Conservation (phyloP, 2,797 vertebrate genomes). For the Clamator glandarius region DNA sequence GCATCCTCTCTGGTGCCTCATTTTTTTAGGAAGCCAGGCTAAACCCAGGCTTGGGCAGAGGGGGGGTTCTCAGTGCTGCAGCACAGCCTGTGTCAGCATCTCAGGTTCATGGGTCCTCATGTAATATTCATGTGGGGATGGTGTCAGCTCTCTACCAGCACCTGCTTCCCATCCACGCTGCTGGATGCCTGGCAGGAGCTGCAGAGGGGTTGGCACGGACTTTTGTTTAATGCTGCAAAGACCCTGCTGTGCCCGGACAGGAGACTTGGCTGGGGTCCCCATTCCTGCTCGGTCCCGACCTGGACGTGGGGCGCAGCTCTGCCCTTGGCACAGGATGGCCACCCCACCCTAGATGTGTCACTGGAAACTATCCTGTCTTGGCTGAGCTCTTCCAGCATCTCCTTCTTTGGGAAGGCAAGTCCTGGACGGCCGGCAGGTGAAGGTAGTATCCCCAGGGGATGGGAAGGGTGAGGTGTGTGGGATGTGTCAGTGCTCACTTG, state of each 20-base stretch:
- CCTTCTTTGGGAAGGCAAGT: background rate
- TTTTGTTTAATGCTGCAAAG: background rate
- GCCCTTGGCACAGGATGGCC: background rate
- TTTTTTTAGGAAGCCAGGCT: background rate
- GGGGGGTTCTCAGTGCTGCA: background rate
- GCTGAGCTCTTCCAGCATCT: background rate
- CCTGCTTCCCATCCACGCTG: background rate
- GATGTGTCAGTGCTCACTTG: background rate
- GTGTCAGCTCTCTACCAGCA: conserved; percentile 81
- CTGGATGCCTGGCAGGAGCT: background rate
- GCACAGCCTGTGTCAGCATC: conserved; percentile 51
- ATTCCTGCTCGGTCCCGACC: rapidly evolving
- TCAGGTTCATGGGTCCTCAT: conserved; percentile 85
- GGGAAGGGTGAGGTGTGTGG: background rate
- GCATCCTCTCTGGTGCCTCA: rapidly evolving
- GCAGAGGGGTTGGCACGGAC: rapidly evolving
- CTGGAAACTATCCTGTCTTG: background rate
- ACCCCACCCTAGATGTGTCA: rapidly evolving
- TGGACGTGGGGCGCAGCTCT: background rate
- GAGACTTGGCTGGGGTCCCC: background rate
- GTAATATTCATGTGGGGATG: conserved; percentile 82
- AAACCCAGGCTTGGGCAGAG: background rate
- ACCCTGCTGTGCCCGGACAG: background rate
- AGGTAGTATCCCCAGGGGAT: background rate
- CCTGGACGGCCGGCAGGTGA: background rate